Base-by-base conservation (phyloP, 2,797 vertebrate species). In the Lepilemur ruficaudatus region DNA sequence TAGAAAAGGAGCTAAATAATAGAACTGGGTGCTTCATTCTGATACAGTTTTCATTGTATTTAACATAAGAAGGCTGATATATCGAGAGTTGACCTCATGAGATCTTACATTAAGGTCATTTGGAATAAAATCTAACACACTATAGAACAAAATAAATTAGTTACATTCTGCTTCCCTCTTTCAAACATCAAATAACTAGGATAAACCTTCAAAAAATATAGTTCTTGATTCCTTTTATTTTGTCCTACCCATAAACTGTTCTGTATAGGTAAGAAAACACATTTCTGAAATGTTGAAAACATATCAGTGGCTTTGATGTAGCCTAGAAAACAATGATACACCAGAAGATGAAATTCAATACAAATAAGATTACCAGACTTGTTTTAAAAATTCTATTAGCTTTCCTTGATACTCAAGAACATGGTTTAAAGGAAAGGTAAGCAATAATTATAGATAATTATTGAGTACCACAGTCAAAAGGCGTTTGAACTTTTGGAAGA, bases 231-330 rank as follows among this genome's bases (percentile, higher is more conserved):
- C 43, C 9, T 92, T 89, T 32, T 69, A 11, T 80, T 90, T 92
- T 80, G 6, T 86, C 28, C 28, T 84, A 41, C 4, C n/a, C n/a
- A 61, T 72, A 55, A 61, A 70, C 17, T 82, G 0, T 73, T 50
- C 8, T 57, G 7, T 20, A 59, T 5, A 86, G 3, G 10, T 79
- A 73, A 67, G 38, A 75, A 89, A 93, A 93, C 48, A 59, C 14
- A 18, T 63, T 85, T 89, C 63, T 93, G 73, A 91, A 50, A 95
- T 84, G 65, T 63, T 87, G 59, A 88, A 91, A 61, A 82, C 1
- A 12, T 61, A 38, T 57, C 23, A 70, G 25, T 76, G 20, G 5
- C 17, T 94, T 89, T 50, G 89, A 48, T 59, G 75, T n/a, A 89
- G 11, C 8, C 0, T 72, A 25, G 12, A 67, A 89, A 86, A 67